Evolutionary conservation across 2,888 invertebrate species (phyloP).

Genomic region (Maniola hyperantus): DNA sequence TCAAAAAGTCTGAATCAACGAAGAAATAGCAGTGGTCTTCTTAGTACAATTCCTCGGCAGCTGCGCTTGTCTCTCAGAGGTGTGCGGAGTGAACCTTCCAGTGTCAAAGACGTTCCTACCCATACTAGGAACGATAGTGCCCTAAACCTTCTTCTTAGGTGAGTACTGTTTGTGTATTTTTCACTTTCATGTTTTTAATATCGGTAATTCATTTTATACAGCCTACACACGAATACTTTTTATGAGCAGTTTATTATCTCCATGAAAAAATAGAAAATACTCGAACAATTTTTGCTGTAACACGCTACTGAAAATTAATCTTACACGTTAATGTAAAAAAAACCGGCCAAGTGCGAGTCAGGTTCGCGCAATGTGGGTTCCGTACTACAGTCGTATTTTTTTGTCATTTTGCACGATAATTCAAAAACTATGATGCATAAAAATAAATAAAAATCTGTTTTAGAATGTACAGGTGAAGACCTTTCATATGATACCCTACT

Average conservation of each 20-base stretch:
- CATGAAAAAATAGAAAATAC: background rate
- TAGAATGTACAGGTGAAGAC: too few species aligned
- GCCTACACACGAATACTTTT: background rate
- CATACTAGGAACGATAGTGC: slow-evolving; percentile 75
- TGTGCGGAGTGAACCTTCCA: slow-evolving; percentile 76
- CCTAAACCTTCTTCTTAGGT: slow-evolving; percentile 78
- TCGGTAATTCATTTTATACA: background rate
- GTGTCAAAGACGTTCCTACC: slow-evolving; percentile 76
- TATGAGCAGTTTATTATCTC: background rate
- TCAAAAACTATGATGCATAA: too few species aligned
- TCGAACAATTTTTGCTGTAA: background rate
- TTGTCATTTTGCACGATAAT: too few species aligned
- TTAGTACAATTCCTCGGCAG: slow-evolving; percentile 79
- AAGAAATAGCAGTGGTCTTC: slow-evolving; percentile 78
- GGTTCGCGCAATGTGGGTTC: too few species aligned
- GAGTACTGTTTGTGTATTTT: slow-evolving; percentile 46
- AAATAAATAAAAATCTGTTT: too few species aligned
- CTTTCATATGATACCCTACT: too few species aligned
- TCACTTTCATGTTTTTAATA: background rate
- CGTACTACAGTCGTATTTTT: too few species aligned
- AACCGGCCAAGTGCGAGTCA: too few species aligned
- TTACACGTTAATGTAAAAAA: background rate
- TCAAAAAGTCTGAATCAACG: slow-evolving; percentile 78
- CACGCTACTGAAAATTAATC: background rate
- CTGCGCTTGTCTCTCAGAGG: slow-evolving; percentile 78